These are phyloP conservation scores for Phalloptychus januarius DNA, from an alignment of 2,797 vertebrate genomes.

Conservation along the genomic window DNA sequence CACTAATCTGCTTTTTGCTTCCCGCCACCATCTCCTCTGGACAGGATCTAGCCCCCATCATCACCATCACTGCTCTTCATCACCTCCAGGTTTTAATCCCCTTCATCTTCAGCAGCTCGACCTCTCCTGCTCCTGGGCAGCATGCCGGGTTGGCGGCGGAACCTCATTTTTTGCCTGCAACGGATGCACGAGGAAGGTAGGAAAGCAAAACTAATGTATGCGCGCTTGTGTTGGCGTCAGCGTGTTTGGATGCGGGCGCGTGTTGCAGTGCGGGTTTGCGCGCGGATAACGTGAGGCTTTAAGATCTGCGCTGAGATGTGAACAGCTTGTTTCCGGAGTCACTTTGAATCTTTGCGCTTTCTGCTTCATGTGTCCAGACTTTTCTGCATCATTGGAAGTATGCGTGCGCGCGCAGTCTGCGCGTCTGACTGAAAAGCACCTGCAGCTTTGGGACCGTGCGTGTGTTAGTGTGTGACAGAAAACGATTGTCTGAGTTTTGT, in stretches of 20 bases:
- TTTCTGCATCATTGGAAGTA: slow-evolving; percentile 54
- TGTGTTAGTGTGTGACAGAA: not conserved
- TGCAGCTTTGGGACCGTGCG: slow-evolving; percentile 38
- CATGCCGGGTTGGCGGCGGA: slow-evolving; percentile 93
- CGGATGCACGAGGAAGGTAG: slow-evolving; percentile 93
- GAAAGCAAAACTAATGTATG: slow-evolving; percentile 48
- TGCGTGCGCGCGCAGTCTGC: slow-evolving; percentile 11
- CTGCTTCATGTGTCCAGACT: slow-evolving; percentile 47
- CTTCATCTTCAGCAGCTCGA: slow-evolving; percentile 29
- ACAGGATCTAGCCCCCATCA: slow-evolving; percentile 59
- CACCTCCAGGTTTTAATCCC: slow-evolving; percentile 13
- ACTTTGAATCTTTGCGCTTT: slow-evolving; percentile 46
- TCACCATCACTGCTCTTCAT: slow-evolving; percentile 30
- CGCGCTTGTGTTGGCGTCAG: slow-evolving; percentile 17
- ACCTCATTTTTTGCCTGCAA: slow-evolving; percentile 92
- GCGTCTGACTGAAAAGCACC: slow-evolving; percentile 52
- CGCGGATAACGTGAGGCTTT: not conserved
- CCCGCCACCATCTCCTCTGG: slow-evolving; percentile 45
- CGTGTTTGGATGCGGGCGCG: slow-evolving; percentile 1
- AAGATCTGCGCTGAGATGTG: slow-evolving; percentile 12
- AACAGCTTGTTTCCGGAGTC: slow-evolving; percentile 32
- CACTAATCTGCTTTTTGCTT: slow-evolving; percentile 13
- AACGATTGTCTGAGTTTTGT: not conserved
- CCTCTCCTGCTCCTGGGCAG: slow-evolving; percentile 47
- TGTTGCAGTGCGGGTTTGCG: not conserved